Percentiles rank a stretch among this genome's conserved stretches.
Conservation (phyloP, 2,888 invertebrate species). For the Rotaria sp. region DNA sequence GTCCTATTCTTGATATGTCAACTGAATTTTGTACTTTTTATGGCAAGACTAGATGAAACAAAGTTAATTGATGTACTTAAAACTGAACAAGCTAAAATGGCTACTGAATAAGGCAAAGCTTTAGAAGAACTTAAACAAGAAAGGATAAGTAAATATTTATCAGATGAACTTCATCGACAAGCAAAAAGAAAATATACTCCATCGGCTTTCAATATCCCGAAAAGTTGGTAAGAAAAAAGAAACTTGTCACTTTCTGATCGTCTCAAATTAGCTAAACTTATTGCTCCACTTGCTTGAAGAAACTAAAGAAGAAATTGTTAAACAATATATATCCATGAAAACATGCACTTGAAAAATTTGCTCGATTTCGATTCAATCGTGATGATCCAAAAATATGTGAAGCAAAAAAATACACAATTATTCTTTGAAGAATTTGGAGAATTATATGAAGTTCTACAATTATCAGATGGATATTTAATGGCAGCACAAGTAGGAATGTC, state of each 20-base stretch:
- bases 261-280: constrained; percentile 20
- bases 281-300: constrained; percentile 13
- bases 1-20: background rate
- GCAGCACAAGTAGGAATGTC: constrained; percentile 26
- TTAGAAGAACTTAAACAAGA: constrained; percentile 15
- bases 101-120: constrained; percentile 3
- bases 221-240: background rate
- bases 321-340: background rate
- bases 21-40: background rate
- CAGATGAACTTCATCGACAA: background rate
- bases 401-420: background rate
- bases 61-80: constrained; percentile 5
- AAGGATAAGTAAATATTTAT: background rate
- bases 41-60: constrained; percentile 8
- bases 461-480: constrained; percentile 13
- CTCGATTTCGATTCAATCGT: constrained; percentile 1
- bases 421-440: background rate
- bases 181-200: background rate
- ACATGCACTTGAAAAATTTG: constrained; percentile 14
- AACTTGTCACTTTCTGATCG: background rate
- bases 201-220: background rate
- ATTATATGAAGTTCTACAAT: background rate
- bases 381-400: constrained; percentile 23
- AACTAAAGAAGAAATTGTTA: background rate
- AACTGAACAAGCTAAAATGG: constrained; percentile 23